These are phyloP conservation scores for Siniperca scherzeri DNA, from an alignment of 2,797 vertebrate genomes.

Conservation along the genomic window DNA sequence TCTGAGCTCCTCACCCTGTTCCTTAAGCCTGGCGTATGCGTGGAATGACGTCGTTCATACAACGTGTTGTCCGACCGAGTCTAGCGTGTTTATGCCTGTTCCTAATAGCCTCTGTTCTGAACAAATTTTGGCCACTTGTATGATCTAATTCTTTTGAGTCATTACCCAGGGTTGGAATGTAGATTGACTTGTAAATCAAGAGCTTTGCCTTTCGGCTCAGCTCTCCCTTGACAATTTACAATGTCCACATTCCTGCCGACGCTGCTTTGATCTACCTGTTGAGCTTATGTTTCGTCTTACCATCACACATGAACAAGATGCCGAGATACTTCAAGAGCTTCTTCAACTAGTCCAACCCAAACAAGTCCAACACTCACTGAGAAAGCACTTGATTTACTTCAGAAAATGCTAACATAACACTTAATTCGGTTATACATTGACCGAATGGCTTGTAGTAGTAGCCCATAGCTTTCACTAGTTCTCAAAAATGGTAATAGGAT, in stretches of 20 bases:
- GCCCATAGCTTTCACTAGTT: background rate
- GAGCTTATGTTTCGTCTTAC: background rate
- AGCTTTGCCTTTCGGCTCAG: background rate
- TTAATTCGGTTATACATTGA: background rate
- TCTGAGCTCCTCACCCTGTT: background rate
- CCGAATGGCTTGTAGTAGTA: background rate
- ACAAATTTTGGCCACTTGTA: background rate
- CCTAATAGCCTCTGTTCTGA: background rate
- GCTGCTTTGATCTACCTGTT: background rate
- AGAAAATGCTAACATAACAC: background rate
- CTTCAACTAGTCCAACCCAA: background rate
- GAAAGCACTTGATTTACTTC: background rate
- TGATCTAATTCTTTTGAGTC: background rate
- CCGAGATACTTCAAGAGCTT: background rate
- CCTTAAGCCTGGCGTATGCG: background rate
- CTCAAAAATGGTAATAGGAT: background rate
- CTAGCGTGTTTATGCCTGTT: background rate
- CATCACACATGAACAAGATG: background rate
- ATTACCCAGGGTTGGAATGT: background rate
- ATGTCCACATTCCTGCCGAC: background rate
- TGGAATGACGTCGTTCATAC: too few relatives aligned
- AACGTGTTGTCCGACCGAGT: background rate
- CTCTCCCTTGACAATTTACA: background rate
- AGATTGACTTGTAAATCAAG: background rate
- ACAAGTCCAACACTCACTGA: background rate